phyloP scores from a whole-genome alignment of 2,888 invertebrate species.

The Athrips mouffetella region DNA sequence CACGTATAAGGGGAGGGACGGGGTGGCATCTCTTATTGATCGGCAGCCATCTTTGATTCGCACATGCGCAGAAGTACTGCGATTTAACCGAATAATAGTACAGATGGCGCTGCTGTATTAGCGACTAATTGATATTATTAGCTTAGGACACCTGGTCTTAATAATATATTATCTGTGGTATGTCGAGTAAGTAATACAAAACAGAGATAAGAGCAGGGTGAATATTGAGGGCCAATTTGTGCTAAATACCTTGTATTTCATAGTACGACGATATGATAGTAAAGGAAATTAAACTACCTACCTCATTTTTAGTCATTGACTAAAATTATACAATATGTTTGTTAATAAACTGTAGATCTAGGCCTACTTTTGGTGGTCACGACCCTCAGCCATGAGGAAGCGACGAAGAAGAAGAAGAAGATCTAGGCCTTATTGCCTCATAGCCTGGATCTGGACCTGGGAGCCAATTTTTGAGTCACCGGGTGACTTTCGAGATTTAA shows the following conservation, averaged over 20 bases:
- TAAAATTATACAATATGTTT: not conserved
- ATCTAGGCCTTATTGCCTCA: too few relatives aligned
- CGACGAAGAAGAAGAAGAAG: too few relatives aligned
- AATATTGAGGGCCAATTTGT: too few relatives aligned
- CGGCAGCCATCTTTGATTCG: constrained; percentile 65
- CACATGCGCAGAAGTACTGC: constrained; percentile 48
- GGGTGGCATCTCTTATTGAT: constrained; percentile 69
- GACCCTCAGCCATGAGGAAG: too few relatives aligned
- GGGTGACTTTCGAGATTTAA: too few relatives aligned
- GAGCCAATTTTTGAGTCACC: too few relatives aligned
- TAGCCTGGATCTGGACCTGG: too few relatives aligned
- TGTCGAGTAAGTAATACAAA: not conserved
- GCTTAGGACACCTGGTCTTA: not conserved
- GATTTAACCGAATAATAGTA: constrained; percentile 35
- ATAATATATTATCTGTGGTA: not conserved
- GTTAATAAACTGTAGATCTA: too few relatives aligned
- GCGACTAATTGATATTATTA: constrained; percentile 6
- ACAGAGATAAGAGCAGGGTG: too few relatives aligned
- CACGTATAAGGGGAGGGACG: constrained; percentile 45
- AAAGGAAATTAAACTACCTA: not conserved
- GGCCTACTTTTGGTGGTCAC: too few relatives aligned
- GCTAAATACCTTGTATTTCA: too few relatives aligned
- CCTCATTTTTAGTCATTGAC: not conserved
- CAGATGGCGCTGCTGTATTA: constrained; percentile 59
- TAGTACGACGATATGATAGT: too few relatives aligned